phyloP scores from a whole-genome alignment of 2,888 invertebrate genomes.

The Cistogaster globosa region DNA sequence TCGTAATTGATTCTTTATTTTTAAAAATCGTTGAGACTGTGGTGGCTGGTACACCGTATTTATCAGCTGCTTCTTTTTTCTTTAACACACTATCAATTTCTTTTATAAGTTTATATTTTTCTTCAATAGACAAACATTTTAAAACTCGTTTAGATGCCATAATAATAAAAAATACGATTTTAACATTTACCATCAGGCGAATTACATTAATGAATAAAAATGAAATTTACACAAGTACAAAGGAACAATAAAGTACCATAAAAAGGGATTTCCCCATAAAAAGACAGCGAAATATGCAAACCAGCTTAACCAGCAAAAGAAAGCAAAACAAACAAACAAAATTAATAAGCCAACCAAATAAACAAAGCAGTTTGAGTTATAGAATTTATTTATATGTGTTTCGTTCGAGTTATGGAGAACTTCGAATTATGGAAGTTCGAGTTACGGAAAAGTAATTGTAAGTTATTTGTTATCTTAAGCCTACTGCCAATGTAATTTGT shows the following conservation, averaged over 20 bases:
- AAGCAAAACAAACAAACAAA: not conserved
- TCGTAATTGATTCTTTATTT: too few relatives aligned
- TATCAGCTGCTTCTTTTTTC: conserved; percentile 31
- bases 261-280: too few relatives aligned
- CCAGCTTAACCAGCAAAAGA: not conserved
- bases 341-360: not conserved
- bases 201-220: too few relatives aligned
- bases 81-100: conserved; percentile 1
- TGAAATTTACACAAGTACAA: too few relatives aligned
- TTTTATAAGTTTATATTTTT: not conserved
- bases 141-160: too few relatives aligned
- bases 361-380: not conserved
- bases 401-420: too few relatives aligned
- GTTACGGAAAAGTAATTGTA: not conserved
- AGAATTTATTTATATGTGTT: too few relatives aligned
- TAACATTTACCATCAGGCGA: too few relatives aligned
- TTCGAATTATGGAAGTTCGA: conserved; percentile 16
- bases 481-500: not conserved
- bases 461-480: not conserved
- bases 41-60: not conserved
- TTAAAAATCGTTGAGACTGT: not conserved
- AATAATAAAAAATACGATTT: too few relatives aligned
- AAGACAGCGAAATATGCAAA: not conserved
- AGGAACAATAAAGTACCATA: too few relatives aligned
- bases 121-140: too few relatives aligned